These are phyloP conservation scores for Liasis olivaceus DNA, from an alignment of 2,797 vertebrate genomes.

Conservation along the genomic window DNA sequence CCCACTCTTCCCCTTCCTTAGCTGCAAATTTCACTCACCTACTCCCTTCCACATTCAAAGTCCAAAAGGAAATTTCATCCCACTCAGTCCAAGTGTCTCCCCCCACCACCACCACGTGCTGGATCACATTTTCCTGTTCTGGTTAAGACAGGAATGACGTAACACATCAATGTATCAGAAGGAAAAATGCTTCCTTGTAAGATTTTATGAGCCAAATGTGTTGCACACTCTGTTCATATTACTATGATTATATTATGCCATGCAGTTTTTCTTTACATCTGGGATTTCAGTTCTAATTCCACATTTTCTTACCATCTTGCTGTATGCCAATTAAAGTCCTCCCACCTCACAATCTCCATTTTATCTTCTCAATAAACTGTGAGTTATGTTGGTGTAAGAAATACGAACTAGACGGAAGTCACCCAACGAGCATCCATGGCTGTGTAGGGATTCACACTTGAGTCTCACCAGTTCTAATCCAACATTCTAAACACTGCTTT, in stretches of 20 bases:
- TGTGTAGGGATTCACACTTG: neutral
- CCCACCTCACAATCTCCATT: neutral
- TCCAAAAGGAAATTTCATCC: conserved; percentile 16
- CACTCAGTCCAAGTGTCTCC: neutral
- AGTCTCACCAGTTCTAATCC: neutral
- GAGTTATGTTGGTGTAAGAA: neutral
- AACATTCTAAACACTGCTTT: neutral
- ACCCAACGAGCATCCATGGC: neutral
- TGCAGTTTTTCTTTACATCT: neutral
- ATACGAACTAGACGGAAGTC: neutral
- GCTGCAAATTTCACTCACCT: neutral
- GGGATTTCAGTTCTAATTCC: neutral
- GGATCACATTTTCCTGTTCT: conserved; percentile 5
- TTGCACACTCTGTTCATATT: neutral
- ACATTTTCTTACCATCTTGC: neutral
- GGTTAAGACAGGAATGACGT: conserved; percentile 5
- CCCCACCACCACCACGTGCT: neutral
- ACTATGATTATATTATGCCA: neutral
- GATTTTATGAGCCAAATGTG: conserved; percentile 36
- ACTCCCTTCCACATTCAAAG: neutral
- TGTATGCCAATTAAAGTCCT: neutral
- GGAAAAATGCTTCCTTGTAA: conserved; percentile 19
- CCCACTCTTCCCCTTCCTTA: neutral
- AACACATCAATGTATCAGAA: conserved; percentile 40
- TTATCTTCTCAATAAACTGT: neutral